phyloP scores from a whole-genome alignment of 2,113 vertebrate genomes.

The Aviceda subcristata region DNA sequence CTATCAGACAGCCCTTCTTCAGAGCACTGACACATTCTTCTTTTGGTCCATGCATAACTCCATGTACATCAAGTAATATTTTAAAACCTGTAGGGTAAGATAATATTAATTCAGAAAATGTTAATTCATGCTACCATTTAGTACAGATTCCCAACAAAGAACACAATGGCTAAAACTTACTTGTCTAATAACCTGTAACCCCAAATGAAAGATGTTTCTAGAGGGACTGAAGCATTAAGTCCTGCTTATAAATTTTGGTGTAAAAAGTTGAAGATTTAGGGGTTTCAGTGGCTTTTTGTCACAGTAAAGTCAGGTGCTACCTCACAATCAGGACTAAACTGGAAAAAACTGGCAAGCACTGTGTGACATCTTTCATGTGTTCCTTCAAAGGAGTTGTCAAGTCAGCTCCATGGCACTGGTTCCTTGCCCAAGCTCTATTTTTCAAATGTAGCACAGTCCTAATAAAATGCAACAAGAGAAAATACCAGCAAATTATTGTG shows the following conservation, averaged over 20 bases:
- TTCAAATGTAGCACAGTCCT: background rate
- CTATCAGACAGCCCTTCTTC: constrained; percentile 81
- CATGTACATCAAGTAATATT: constrained; percentile 87
- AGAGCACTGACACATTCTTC: constrained; percentile 91
- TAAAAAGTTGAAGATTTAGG: background rate
- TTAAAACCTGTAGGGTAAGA: constrained; percentile 83
- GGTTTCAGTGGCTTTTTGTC: background rate
- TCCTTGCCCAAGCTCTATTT: background rate
- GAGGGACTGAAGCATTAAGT: background rate
- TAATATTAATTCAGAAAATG: background rate
- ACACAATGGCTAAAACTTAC: background rate
- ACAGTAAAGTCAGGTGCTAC: background rate
- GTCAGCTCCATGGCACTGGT: background rate
- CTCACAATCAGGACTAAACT: background rate
- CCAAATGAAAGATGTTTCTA: background rate
- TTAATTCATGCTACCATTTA: background rate
- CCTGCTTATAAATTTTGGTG: background rate
- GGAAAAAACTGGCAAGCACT: background rate
- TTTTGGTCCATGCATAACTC: constrained; percentile 89
- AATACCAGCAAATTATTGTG: background rate
- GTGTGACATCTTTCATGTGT: background rate
- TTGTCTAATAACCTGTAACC: background rate
- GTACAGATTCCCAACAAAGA: background rate
- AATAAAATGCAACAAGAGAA: background rate
- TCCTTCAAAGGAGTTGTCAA: background rate